Evolutionary conservation across 2,888 invertebrate species (phyloP).

Genomic region (Lasioglossum malachurum): DNA sequence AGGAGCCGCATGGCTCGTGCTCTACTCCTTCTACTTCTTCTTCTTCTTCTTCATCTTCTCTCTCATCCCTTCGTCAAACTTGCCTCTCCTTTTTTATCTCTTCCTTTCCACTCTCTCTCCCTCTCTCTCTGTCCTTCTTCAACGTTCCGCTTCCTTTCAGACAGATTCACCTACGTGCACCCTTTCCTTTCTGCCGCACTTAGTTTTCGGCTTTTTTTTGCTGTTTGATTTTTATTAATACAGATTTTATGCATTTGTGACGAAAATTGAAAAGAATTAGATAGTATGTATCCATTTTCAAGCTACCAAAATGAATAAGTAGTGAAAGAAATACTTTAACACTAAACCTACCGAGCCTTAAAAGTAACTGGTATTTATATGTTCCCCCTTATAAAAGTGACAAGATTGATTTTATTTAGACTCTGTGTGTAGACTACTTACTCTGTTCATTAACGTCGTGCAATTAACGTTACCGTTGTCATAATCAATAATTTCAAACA

Average conservation of each 20-base stretch:
- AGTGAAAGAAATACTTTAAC: too few species aligned
- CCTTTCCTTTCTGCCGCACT: not conserved
- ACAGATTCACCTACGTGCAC: not conserved
- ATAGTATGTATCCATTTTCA: too few species aligned
- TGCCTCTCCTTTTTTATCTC: not conserved
- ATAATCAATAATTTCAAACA: not conserved
- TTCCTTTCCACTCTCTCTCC: not conserved
- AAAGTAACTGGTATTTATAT: too few species aligned
- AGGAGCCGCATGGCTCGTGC: constrained; percentile 69
- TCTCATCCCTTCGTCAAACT: not conserved
- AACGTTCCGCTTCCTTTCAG: not conserved
- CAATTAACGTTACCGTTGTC: not conserved
- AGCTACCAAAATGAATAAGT: too few species aligned
- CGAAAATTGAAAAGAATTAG: too few species aligned
- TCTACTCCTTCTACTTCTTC: constrained; percentile 41
- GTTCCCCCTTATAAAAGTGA: too few species aligned
- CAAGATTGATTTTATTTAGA: too few species aligned
- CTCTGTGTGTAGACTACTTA: not conserved
- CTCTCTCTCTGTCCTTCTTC: not conserved
- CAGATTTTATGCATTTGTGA: too few species aligned
- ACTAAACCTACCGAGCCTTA: too few species aligned
- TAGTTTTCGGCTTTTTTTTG: not conserved
- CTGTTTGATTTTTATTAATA: not conserved
- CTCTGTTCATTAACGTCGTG: not conserved
- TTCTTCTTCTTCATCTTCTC: constrained; percentile 9